phyloP scores from a whole-genome alignment of 2,113 vertebrate species.

The Hydrochoerus hydrochaeris region DNA sequence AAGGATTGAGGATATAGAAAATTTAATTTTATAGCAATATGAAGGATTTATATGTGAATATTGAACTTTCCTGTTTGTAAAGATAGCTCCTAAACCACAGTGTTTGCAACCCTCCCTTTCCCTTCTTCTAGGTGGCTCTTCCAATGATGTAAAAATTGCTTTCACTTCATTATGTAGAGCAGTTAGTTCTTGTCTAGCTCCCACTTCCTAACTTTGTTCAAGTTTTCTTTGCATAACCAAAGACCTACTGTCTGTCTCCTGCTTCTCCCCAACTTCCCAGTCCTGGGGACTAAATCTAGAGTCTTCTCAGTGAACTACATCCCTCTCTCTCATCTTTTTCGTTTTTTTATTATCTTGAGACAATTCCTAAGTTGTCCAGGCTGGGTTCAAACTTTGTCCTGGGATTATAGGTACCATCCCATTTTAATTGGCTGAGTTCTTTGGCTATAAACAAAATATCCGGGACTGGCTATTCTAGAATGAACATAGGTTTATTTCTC shows the following conservation, averaged over 20 bases:
- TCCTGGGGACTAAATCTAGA: not conserved
- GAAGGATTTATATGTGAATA: constrained; percentile 1
- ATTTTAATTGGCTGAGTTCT: not conserved
- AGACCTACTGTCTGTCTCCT: not conserved
- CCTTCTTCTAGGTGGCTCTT: not conserved
- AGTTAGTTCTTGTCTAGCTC: not conserved
- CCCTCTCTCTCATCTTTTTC: not conserved
- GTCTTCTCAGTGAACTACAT: not conserved
- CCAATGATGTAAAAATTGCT: not conserved
- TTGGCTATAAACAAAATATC: not conserved
- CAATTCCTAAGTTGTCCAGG: not conserved
- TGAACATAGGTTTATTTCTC: not conserved
- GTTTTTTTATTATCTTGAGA: not conserved
- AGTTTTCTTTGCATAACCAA: not conserved
- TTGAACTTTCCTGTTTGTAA: not conserved
- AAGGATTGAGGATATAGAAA: not conserved
- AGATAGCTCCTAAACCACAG: not conserved
- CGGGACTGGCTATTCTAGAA: not conserved
- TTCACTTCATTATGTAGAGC: not conserved
- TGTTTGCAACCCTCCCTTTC: not conserved
- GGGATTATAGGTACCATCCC: not conserved
- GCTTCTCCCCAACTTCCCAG: not conserved
- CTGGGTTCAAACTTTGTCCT: not conserved
- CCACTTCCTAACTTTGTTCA: not conserved
- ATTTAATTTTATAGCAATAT: not conserved